Evolutionary conservation across 2,888 invertebrate genomes (phyloP), one percentile per base, ranked within the genome.

Genomic region (Hetaerina titia): DNA sequence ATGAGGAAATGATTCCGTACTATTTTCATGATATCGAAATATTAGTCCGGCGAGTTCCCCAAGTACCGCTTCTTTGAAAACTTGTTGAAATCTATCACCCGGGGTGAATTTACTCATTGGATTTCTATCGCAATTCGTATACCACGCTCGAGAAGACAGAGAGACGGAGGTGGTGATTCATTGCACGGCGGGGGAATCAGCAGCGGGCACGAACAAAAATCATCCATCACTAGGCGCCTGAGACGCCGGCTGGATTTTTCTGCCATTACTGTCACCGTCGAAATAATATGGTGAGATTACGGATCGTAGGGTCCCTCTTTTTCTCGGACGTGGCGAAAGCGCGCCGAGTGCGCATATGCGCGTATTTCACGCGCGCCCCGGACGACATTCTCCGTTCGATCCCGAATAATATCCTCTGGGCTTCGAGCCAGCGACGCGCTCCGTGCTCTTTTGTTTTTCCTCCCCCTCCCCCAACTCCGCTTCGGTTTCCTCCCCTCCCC

Each of bases 331-430:
- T 15, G 57, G 63, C 45, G 19, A n/a, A n/a, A 19, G 25, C 15
- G 11, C 90, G 7, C n/a, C 22, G 90, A 60, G n/a, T n/a, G 25
- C 17, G 58, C 11, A 25, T n/a, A 1, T 13, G 45, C 15, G 89
- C 45, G 60, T 57, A 8, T 56, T 60, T 11, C 60, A 89, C 45
- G 19, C 13, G 56, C 13, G 56, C 89, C 60, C 25, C 60, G 57
- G 89, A 45, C 45, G 69, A 56, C 92, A n/a, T 56, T 69, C 56
- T 92, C 64, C 92, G 92, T 69, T 92, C 69, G 74, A 92, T 74
- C 74, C 69, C 92, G 92, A 92, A 92, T 81, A 81, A 81, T 31
- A 81, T 56, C 92, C 69, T 90, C 69, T 45, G 17, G 92, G 92
- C 64, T 19, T 56, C n/a, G 56, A 92, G 81, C 81, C 81, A 81